These are phyloP conservation scores for Aphidius gifuensis DNA, from an alignment of 1,140 invertebrate genomes.

Conservation along the genomic window DNA sequence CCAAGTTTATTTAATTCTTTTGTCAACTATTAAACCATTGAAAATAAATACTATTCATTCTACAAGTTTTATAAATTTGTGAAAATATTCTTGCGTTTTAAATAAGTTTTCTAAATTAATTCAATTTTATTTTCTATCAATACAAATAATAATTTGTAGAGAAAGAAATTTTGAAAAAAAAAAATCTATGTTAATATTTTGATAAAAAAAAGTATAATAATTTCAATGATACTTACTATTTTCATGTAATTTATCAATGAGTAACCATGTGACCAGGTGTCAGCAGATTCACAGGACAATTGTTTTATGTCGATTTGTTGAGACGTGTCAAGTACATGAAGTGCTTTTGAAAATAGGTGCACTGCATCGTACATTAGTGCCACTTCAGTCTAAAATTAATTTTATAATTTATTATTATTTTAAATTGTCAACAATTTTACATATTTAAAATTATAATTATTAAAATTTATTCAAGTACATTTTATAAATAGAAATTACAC, in stretches of 20 bases:
- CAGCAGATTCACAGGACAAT: constrained; percentile 82
- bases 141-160: too few species aligned
- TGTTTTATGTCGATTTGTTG: constrained; percentile 86
- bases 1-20: too few species aligned
- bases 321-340: constrained; percentile 85
- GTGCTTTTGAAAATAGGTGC: constrained; percentile 86
- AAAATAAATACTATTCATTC: too few species aligned
- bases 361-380: constrained; percentile 96
- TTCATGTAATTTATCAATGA: constrained; percentile 97
- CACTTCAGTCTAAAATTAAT: constrained; percentile 76
- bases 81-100: too few species aligned
- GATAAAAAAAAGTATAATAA: constrained; percentile 2
- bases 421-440: not conserved
- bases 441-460: too few species aligned
- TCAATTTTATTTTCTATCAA: too few species aligned
- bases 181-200: not conserved
- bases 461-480: too few species aligned
- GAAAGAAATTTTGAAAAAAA: too few species aligned
- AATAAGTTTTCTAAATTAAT: too few species aligned
- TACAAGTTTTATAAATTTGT: too few species aligned
- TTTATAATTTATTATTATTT: constrained; percentile 5
- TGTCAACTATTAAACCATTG: too few species aligned
- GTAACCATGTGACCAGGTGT: constrained; percentile 92
- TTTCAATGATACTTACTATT: constrained; percentile 67
- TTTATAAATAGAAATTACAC: too few species aligned